Conservation (phyloP, 2,888 invertebrate genomes). For the Serripes groenlandicus region DNA sequence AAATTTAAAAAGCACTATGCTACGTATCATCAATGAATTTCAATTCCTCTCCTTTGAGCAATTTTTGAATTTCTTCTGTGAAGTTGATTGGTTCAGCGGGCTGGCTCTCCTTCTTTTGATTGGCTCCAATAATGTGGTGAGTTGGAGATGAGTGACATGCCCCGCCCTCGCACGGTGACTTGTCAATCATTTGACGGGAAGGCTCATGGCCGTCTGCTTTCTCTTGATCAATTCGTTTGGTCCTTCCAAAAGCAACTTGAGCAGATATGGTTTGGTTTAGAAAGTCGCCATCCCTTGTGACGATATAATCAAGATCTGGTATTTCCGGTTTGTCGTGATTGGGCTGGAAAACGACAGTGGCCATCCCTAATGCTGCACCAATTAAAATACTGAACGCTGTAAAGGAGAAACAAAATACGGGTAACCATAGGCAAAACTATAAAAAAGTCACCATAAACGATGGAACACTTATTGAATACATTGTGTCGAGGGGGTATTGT, state of each 20-base stretch:
- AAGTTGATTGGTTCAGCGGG: conserved; percentile 56
- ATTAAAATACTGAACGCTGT: conserved; percentile 63
- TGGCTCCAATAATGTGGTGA: background rate
- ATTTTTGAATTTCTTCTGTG: conserved; percentile 63
- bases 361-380: conserved; percentile 64
- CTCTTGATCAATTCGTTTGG: conserved; percentile 36
- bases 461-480: too few relatives aligned
- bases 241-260: conserved; percentile 35
- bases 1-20: background rate
- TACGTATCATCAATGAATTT: conserved; percentile 63
- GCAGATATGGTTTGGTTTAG: conserved; percentile 51
- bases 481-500: too few relatives aligned
- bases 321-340: conserved; percentile 49
- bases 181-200: conserved; percentile 2
- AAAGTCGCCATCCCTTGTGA: conserved; percentile 52
- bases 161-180: conserved; percentile 15
- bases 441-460: too few relatives aligned
- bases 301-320: conserved; percentile 53
- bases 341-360: conserved; percentile 65
- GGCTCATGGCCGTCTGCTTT: conserved; percentile 11
- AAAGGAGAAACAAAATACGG: conserved; percentile 26
- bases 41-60: conserved; percentile 58
- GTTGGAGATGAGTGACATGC: conserved; percentile 14
- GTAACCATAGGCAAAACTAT: too few relatives aligned
- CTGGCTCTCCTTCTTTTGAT: conserved; percentile 13